Evolutionary conservation across 2,888 invertebrate species (phyloP).

Genomic region (Heliconius sara): DNA sequence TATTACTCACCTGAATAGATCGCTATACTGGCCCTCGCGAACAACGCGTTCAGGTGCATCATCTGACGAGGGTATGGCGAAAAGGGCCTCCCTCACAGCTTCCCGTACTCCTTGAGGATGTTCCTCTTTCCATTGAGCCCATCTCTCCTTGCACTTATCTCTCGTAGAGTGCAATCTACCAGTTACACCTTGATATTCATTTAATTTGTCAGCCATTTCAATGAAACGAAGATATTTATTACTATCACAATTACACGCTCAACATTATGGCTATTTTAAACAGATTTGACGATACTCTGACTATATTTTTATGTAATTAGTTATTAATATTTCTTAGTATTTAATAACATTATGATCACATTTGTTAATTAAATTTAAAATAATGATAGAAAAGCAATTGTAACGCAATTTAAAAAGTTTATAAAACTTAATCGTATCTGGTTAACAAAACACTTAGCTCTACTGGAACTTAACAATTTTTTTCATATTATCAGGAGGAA

Average conservation of each 20-base stretch:
- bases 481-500: conserved; percentile 21
- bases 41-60: conserved; percentile 68
- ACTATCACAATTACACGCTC: background rate
- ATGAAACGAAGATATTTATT: background rate
- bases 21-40: conserved; percentile 72
- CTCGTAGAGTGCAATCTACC: conserved; percentile 88
- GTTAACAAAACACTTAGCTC: conserved; percentile 24
- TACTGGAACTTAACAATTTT: conserved; percentile 19
- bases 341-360: conserved; percentile 7
- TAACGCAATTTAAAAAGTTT: background rate
- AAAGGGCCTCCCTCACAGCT: conserved; percentile 74
- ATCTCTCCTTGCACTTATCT: conserved; percentile 86
- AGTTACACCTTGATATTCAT: conserved; percentile 90
- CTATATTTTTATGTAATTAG: background rate
- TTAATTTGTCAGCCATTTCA: conserved; percentile 89
- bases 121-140: conserved; percentile 85
- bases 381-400: background rate
- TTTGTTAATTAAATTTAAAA: conserved; percentile 7
- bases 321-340: background rate
- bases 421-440: conserved; percentile 1
- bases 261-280: background rate
- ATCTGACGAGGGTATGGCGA: conserved; percentile 74
- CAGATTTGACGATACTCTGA: background rate
- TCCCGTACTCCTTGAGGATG: conserved; percentile 82
- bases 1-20: conserved; percentile 68